A percentile compares a stretch with the other conserved stretches of the same genome.
These are phyloP conservation scores for Drosophila murphyi DNA, from an alignment of 1,140 invertebrate genomes.

Conservation along the genomic window DNA sequence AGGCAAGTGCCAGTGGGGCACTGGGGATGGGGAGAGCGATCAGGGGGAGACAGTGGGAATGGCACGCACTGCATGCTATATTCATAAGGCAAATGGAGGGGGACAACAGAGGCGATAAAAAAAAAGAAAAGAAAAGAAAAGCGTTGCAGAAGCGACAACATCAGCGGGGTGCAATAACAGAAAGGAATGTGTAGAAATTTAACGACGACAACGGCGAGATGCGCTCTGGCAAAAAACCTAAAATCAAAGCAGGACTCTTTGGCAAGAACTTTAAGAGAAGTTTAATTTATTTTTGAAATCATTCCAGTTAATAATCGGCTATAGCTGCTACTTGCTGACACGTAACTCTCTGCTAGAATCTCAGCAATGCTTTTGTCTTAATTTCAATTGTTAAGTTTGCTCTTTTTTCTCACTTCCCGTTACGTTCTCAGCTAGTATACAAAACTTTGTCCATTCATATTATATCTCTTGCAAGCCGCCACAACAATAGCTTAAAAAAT, in stretches of 20 bases:
- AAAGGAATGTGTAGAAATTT: slow-evolving; percentile 12
- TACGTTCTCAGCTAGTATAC: neutral
- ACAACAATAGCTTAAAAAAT: slow-evolving; percentile 25
- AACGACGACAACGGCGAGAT: slow-evolving; percentile 26
- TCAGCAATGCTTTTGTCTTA: no score
- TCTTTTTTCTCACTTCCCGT: slow-evolving; percentile 6
- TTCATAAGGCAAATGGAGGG: slow-evolving; percentile 5
- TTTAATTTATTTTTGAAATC: no score
- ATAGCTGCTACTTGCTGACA: no score
- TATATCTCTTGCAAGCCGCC: neutral
- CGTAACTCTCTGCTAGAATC: no score
- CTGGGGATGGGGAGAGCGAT: neutral
- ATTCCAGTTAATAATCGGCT: no score
- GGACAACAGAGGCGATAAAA: slow-evolving; percentile 5
- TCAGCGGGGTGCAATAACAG: slow-evolving; percentile 15
- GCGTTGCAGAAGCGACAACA: slow-evolving; percentile 11
- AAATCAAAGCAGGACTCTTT: neutral
- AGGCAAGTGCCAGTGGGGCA: slow-evolving; percentile 35
- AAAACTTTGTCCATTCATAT: slow-evolving; percentile 30
- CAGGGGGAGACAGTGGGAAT: neutral
- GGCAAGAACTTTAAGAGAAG: no score
- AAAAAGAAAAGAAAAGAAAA: neutral
- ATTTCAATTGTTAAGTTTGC: neutral
- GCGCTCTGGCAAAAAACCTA: neutral
- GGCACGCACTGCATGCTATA: slow-evolving; percentile 10